Evolutionary conservation across 2,888 invertebrate genomes (phyloP).

Genomic region (Drosophila flavopinicola): DNA sequence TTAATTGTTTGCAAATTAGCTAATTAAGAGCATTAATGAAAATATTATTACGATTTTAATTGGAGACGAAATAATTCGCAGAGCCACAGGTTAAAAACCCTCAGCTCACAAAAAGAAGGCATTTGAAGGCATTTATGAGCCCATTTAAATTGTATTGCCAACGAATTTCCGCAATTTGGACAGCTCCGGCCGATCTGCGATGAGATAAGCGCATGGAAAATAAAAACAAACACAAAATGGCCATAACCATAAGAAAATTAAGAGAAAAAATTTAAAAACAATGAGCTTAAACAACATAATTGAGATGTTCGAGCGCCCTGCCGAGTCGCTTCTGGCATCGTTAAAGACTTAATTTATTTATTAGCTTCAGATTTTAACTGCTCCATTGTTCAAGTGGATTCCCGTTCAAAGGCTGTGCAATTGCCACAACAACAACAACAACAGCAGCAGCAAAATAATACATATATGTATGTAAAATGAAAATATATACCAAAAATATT

Average conservation of each 20-base stretch:
- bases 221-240: slow-evolving; percentile 17
- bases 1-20: slow-evolving; percentile 79
- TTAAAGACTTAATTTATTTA: slow-evolving; percentile 78
- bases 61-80: slow-evolving; percentile 37
- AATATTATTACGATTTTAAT: slow-evolving; percentile 57
- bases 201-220: slow-evolving; percentile 47
- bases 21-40: slow-evolving; percentile 62
- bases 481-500: slow-evolving; percentile 54
- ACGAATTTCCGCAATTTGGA: slow-evolving; percentile 69
- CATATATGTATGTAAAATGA: slow-evolving; percentile 36
- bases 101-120: slow-evolving; percentile 17
- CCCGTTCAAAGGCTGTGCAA: slow-evolving; percentile 23
- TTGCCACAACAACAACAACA: not conserved
- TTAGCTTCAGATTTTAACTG: slow-evolving; percentile 69
- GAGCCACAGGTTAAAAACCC: slow-evolving; percentile 41
- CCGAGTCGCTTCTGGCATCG: slow-evolving; percentile 51
- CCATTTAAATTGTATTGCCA: slow-evolving; percentile 55
- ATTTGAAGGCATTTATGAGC: slow-evolving; percentile 44
- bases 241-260: slow-evolving; percentile 75
- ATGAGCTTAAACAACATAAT: slow-evolving; percentile 74
- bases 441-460: too few relatives aligned
- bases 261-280: slow-evolving; percentile 71
- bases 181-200: slow-evolving; percentile 39
- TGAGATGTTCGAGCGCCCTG: slow-evolving; percentile 67
- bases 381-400: slow-evolving; percentile 58